These are phyloP conservation scores for Hedya salicella DNA, from an alignment of 2,888 invertebrate species.

Conservation along the genomic window DNA sequence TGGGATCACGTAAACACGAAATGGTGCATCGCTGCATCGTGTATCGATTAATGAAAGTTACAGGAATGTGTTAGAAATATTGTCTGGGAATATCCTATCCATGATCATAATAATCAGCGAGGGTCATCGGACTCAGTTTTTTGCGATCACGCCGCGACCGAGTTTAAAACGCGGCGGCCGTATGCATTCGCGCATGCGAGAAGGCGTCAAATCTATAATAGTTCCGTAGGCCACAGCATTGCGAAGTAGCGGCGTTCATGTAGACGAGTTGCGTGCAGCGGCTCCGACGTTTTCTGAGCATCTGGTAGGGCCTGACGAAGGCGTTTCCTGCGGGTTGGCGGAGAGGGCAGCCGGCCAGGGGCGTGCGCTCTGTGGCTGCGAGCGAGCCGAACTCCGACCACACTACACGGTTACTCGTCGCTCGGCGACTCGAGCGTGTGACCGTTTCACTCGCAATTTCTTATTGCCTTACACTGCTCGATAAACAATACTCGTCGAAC, in stretches of 20 bases:
- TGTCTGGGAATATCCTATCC: slow-evolving; percentile 54
- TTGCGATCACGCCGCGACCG: slow-evolving; percentile 78
- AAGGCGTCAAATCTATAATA: slow-evolving; percentile 84
- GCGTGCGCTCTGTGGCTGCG: slow-evolving; percentile 77
- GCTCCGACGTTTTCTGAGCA: slow-evolving; percentile 66
- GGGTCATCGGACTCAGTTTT: slow-evolving; percentile 77
- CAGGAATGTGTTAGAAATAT: slow-evolving; percentile 57
- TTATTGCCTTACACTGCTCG: slow-evolving; percentile 73
- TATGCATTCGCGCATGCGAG: slow-evolving; percentile 84
- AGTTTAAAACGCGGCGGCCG: slow-evolving; percentile 83
- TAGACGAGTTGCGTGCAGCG: slow-evolving; percentile 62
- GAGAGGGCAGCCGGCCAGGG: slow-evolving; percentile 68
- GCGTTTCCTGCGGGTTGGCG: slow-evolving; percentile 78
- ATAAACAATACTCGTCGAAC: slow-evolving; percentile 65
- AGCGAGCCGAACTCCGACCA: slow-evolving; percentile 70
- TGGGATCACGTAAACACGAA: slow-evolving; percentile 87
- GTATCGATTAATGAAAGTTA: slow-evolving; percentile 80
- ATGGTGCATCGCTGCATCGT: slow-evolving; percentile 85
- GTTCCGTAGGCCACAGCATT: slow-evolving; percentile 72
- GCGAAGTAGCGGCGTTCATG: slow-evolving; percentile 62
- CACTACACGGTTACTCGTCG: slow-evolving; percentile 39
- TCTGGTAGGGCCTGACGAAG: slow-evolving; percentile 63
- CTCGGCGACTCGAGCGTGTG: slow-evolving; percentile 38
- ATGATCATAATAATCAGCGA: slow-evolving; percentile 61
- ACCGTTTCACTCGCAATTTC: slow-evolving; percentile 63